Evolutionary conservation across 1,140 invertebrate genomes (phyloP), one percentile per base, ranked within the genome.

Genomic region (Drosophila lini): DNA sequence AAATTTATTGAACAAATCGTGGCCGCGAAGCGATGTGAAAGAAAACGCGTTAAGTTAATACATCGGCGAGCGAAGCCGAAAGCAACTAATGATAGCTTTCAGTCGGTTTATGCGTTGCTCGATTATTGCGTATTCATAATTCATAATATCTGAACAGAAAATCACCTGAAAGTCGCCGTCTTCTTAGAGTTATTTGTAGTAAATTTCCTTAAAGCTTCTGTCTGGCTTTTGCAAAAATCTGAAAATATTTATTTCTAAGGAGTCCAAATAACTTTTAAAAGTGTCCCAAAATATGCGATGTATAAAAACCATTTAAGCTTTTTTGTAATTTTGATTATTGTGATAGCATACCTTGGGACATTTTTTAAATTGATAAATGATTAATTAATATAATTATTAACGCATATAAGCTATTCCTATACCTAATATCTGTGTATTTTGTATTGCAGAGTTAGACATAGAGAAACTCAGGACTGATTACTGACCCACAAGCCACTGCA

Each of bases 1-100:
- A 74, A 86, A 86, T 86, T 77, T 61, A 82, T 81, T 64, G 47
- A 85, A 82, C 82, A 75, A 86, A 79, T 82, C 79, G 83, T 57
- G 79, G 52, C 81, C 79, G 60, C 53, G 53, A 73, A 81, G 70
- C 77, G 52, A 25, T 48, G 69, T 52, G 53, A 73, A 73, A 71
- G 68, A 57, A 71, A 47, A 41, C 50, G 67, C 53, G 53, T 58
- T 48, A 70, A 41, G 38, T 31, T 53, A 69, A 70, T 58, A 71
- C 44, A 41, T 47, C 52, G 36, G 34, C 44, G 15, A 47, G 40
- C 55, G 36, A 48, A 69, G 38, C 64, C 45, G 28, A 62, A 44
- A 38, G 55, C 69, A 36, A 32, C 70, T 55, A 73, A 44, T 25
- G 61, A 63, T 56, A 3, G n/a, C 10, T 50, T 16, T 40, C 22